Conservation (phyloP, 2,113 vertebrate species). For the Antechinus flavipes region DNA sequence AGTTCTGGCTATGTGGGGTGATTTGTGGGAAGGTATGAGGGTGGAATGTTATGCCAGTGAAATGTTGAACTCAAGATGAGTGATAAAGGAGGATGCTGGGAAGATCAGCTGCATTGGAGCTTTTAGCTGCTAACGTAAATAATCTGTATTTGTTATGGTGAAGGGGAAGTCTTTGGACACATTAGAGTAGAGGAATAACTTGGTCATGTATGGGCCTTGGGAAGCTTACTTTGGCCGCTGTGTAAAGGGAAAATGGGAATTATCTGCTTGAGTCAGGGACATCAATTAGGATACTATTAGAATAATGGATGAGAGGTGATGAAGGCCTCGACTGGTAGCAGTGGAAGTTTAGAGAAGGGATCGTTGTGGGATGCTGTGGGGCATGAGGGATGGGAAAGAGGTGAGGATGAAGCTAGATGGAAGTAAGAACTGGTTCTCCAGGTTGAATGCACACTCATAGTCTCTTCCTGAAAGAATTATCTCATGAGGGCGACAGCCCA, state of each 20-base stretch:
- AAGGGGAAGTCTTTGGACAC: no score
- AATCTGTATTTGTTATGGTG: no score
- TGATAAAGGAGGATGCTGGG: no score
- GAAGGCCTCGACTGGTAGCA: neutral
- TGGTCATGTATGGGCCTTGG: neutral
- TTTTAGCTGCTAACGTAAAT: neutral
- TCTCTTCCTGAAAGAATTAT: no score
- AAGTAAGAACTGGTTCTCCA: no score
- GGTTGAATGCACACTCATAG: no score
- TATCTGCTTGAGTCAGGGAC: neutral
- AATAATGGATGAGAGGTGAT: neutral
- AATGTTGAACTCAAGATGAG: no score
- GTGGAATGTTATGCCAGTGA: neutral
- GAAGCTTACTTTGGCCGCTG: neutral
- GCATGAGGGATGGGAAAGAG: neutral
- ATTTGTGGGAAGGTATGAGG: neutral
- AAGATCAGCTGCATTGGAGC: neutral
- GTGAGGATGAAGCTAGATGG: neutral
- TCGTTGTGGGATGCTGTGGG: neutral
- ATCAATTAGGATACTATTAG: neutral
- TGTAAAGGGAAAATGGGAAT: neutral
- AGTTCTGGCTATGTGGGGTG: neutral
- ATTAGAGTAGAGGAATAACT: neutral
- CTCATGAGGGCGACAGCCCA: no score
- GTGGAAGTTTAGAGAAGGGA: neutral